These are phyloP conservation scores for Myodes glareolus DNA, from an alignment of 2,113 vertebrate genomes.

Conservation along the genomic window DNA sequence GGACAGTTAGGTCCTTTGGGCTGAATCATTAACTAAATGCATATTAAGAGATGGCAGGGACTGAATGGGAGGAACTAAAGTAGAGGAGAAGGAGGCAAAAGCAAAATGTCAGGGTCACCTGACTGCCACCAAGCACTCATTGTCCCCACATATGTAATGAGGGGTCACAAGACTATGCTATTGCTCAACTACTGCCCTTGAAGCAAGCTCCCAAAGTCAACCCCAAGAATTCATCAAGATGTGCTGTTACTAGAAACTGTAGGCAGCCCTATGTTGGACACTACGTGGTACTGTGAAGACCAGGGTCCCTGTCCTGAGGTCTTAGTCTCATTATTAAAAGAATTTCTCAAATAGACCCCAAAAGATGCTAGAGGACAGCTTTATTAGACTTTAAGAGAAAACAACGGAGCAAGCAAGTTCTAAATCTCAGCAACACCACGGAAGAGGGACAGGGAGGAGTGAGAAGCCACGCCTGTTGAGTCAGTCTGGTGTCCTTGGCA, in stretches of 20 bases:
- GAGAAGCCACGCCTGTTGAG: neutral
- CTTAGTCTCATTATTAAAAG: neutral
- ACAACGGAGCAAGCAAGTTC: neutral
- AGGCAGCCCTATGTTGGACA: neutral
- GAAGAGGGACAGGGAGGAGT: neutral
- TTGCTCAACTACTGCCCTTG: neutral
- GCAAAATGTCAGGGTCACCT: rapidly evolving
- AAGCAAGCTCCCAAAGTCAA: neutral
- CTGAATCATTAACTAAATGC: neutral
- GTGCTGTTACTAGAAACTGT: neutral
- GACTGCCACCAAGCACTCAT: neutral
- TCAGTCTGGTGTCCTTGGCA: too few species aligned
- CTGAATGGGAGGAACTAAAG: neutral
- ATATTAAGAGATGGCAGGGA: neutral
- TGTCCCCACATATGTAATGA: too few species aligned
- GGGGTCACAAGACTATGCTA: neutral
- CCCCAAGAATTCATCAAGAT: neutral
- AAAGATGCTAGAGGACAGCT: neutral
- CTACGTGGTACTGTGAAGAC: neutral
- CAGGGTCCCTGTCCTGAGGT: neutral
- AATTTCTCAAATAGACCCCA: neutral
- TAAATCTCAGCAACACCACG: neutral
- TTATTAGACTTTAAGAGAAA: neutral
- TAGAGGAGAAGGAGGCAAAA: too few species aligned
- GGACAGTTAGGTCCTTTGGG: neutral